These are phyloP conservation scores for Leptoclinus maculatus DNA, from an alignment of 2,797 vertebrate species.

Conservation along the genomic window DNA sequence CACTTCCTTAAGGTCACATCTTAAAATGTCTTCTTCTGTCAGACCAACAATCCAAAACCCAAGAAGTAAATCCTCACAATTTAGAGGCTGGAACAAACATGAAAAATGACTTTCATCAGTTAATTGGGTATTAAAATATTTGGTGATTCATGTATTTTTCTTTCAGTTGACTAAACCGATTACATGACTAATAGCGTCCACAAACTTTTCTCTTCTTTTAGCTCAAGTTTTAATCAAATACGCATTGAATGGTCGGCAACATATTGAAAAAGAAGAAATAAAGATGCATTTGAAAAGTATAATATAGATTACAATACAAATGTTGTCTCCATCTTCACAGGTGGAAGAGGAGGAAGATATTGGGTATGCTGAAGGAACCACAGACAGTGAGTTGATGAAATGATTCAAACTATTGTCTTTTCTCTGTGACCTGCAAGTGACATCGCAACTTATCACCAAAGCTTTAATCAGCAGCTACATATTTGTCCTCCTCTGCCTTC, in stretches of 20 bases:
- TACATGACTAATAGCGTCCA: background rate
- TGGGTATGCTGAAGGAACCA: conserved; percentile 80
- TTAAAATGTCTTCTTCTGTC: background rate
- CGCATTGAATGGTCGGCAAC: background rate
- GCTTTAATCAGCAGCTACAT: background rate
- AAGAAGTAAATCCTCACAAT: background rate
- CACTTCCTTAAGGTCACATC: background rate
- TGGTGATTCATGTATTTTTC: background rate
- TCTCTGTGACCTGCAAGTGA: background rate
- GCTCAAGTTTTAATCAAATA: background rate
- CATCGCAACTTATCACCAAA: background rate
- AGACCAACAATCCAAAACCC: background rate
- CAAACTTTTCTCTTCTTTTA: background rate
- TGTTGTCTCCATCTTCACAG: conserved; percentile 73
- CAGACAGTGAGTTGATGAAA: conserved; percentile 85
- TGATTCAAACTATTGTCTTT: background rate
- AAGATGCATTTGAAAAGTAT: background rate
- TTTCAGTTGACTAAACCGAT: background rate
- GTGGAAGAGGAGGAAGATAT: conserved; percentile 84
- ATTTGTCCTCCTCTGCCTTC: background rate
- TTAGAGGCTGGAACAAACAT: background rate
- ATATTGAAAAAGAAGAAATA: background rate
- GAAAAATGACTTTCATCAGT: background rate
- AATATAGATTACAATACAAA: background rate
- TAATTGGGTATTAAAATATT: background rate